These are phyloP conservation scores for Macrosiphum euphorbiae DNA, from an alignment of 2,888 invertebrate genomes.

Conservation along the genomic window DNA sequence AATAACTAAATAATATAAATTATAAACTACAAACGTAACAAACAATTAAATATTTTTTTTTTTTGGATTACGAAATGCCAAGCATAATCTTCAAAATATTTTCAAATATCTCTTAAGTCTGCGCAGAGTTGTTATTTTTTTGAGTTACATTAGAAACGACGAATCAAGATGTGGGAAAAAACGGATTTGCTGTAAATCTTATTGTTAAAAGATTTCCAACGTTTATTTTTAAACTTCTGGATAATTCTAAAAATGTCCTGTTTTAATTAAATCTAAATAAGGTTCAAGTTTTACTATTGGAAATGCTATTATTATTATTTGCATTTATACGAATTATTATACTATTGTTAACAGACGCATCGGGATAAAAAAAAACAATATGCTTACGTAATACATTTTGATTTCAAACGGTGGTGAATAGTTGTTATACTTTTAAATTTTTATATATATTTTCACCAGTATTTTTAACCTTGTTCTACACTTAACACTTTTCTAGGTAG, in stretches of 20 bases:
- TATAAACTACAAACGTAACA: background rate
- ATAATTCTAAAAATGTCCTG: background rate
- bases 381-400: background rate
- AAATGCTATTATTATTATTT: background rate
- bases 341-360: background rate
- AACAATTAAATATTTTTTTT: background rate
- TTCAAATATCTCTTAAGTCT: background rate
- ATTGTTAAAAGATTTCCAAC: background rate
- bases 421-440: slow-evolving; percentile 2
- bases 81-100: background rate
- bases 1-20: background rate
- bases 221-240: background rate
- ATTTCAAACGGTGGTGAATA: background rate
- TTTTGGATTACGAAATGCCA: background rate
- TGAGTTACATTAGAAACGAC: background rate
- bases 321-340: background rate
- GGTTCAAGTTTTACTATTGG: background rate
- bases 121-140: background rate
- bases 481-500: slow-evolving; percentile 7
- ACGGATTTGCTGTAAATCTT: background rate
- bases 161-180: background rate
- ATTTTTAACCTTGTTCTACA: background rate
- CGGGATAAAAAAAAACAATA: background rate
- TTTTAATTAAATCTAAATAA: background rate
- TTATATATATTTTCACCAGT: background rate